Base-by-base conservation (phyloP, 2,888 invertebrate genomes). In the Dendrolimus pini region DNA sequence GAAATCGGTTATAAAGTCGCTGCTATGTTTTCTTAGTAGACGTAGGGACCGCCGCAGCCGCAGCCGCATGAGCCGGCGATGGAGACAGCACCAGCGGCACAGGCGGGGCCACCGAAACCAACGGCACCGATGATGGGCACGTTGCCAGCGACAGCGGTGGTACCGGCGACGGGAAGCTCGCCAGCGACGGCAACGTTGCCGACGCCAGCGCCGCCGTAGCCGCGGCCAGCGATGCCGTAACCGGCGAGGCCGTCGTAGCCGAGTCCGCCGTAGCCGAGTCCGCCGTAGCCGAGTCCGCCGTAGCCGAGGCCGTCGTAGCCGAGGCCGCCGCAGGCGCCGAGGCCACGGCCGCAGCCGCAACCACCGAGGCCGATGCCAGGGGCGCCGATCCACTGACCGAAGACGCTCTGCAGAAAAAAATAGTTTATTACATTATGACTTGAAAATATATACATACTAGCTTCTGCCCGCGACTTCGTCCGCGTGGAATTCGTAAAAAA, bases 301-400 rank as follows among this genome's bases (percentile, higher is more conserved):
- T 56, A 53, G 47, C 54, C 61, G 42, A 61, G 9, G 41, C 42
- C 55, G 9, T 57, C 57, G 55, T 55, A 59, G 6, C 58, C 60
- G 54, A 54, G 41, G 42, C 57, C 58, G 41, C 58, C 58, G 1
- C n/a, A 41, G 30, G 57, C 54, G 47, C 54, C 61, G 42, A 61
- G 9, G 41, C 42, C 55, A 14, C 55, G 58, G 9, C 59, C 57
- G 55, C 57, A 59, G 6, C 59, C 59, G 13, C 55, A 54, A 9
- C 58, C 61, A 47, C 58, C 60, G 54, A 54, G 41, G 42, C 57
- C 58, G 41, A 41, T 41, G 52, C 56, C 57, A 52, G 55, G 18
- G 12, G 55, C 56, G 41, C 53, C 1, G 14, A 52, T 52, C 55
- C 56, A 14, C 41, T 56, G 56, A 47, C 55, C 18, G 47, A 47